phyloP scores from a whole-genome alignment of 1,140 invertebrate genomes.

The Drosophila kohkoa region DNA sequence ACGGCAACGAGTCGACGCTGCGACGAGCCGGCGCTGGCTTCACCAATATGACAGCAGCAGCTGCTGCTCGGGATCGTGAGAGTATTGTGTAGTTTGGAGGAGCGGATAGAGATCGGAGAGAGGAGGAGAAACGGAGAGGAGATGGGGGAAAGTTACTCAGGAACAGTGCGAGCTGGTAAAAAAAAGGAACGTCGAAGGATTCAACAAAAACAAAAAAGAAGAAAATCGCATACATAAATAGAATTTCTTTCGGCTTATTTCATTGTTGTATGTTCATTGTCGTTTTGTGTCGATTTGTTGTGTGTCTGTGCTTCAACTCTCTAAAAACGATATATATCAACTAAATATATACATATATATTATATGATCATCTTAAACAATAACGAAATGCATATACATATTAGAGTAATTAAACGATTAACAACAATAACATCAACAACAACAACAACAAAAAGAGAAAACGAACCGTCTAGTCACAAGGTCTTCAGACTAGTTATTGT shows the following conservation, averaged over 20 bases:
- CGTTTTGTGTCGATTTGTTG: slow-evolving; percentile 69
- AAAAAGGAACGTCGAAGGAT: slow-evolving; percentile 61
- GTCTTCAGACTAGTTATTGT: slow-evolving; percentile 84
- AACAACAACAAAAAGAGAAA: slow-evolving; percentile 59
- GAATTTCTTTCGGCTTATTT: slow-evolving; percentile 64
- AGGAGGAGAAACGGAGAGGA: slow-evolving; percentile 25
- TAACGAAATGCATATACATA: slow-evolving; percentile 49
- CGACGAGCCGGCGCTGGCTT: slow-evolving; percentile 68
- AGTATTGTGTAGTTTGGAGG: slow-evolving; percentile 77
- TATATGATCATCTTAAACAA: slow-evolving; percentile 27
- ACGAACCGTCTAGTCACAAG: slow-evolving; percentile 82
- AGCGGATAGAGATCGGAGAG: slow-evolving; percentile 5
- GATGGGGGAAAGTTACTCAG: slow-evolving; percentile 68
- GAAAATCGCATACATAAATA: slow-evolving; percentile 7
- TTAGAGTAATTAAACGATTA: slow-evolving; percentile 52
- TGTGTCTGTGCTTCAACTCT: slow-evolving; percentile 61
- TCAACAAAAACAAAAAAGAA: neutral
- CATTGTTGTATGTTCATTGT: slow-evolving; percentile 75
- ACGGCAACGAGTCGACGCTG: slow-evolving; percentile 58
- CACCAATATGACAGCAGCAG: slow-evolving; percentile 62
- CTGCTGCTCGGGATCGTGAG: slow-evolving; percentile 76
- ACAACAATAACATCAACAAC: slow-evolving; percentile 52
- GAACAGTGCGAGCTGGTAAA: slow-evolving; percentile 70
- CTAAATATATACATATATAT: slow-evolving; percentile 19
- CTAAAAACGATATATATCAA: slow-evolving; percentile 22